Evolutionary conservation across 2,888 invertebrate species (phyloP).

Genomic region (Pristionchus arcanus): DNA sequence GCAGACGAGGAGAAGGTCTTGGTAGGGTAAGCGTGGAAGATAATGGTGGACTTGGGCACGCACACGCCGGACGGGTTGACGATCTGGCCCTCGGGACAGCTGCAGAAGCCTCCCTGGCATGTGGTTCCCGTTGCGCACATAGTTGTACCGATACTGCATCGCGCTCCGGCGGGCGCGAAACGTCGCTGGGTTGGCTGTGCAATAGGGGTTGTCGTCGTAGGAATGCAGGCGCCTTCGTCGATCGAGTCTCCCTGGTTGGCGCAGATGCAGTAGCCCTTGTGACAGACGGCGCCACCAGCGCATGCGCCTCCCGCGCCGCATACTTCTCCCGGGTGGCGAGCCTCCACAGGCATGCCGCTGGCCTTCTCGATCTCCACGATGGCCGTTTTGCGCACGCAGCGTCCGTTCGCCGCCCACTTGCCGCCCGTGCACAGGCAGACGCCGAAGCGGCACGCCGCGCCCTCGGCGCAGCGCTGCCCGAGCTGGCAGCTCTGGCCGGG

Average conservation of each 20-base stretch:
- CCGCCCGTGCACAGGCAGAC: constrained; percentile 72
- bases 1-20: neutral
- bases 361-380: constrained; percentile 53
- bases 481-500: constrained; percentile 73
- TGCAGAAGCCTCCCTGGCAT: constrained; percentile 66
- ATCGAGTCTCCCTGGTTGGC: constrained; percentile 67
- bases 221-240: constrained; percentile 66
- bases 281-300: constrained; percentile 67
- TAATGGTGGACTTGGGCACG: neutral
- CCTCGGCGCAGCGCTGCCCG: constrained; percentile 72
- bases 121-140: constrained; percentile 65
- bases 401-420: constrained; percentile 61
- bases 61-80: constrained; percentile 43
- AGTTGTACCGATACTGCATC: constrained; percentile 60
- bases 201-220: constrained; percentile 56
- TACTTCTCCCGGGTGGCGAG: constrained; percentile 45
- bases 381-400: constrained; percentile 62
- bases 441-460: constrained; percentile 73
- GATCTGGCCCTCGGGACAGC: constrained; percentile 65
- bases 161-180: constrained; percentile 71
- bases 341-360: neutral
- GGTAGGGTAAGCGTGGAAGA: constrained; percentile 38
- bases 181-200: neutral
- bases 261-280: constrained; percentile 65
- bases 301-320: constrained; percentile 64